Conservation (phyloP, 2,797 vertebrate species). For the Coregonus sp. region DNA sequence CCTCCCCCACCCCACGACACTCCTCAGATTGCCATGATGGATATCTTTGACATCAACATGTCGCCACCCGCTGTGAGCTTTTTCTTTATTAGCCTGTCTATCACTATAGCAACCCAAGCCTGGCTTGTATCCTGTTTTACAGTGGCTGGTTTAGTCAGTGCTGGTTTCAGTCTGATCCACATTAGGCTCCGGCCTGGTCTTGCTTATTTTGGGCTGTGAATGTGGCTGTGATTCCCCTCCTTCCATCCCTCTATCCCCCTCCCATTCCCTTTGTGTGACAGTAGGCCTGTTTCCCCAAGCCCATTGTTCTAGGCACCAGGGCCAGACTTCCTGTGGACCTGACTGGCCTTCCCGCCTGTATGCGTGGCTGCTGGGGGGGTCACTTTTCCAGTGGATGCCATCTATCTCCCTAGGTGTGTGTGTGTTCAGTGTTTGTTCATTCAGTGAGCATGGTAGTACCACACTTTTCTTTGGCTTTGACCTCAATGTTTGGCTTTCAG, state of each 20-base stretch:
- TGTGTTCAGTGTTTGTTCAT: too few species aligned
- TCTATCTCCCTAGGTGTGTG: not conserved
- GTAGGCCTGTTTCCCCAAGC: slow-evolving; percentile 45
- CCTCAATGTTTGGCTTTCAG: not conserved
- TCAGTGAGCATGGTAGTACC: too few species aligned
- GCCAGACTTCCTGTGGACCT: slow-evolving; percentile 63
- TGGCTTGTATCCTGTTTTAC: not conserved
- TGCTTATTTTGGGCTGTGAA: slow-evolving; percentile 41
- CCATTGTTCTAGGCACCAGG: slow-evolving; percentile 59
- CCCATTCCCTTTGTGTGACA: slow-evolving; percentile 44
- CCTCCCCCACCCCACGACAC: slow-evolving; percentile 22
- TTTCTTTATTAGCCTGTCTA: not conserved
- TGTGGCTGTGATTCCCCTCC: slow-evolving; percentile 33
- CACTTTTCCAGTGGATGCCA: not conserved
- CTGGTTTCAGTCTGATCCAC: slow-evolving; percentile 33
- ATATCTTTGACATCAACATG: slow-evolving; percentile 28
- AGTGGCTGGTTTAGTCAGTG: not conserved
- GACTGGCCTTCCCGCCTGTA: slow-evolving; percentile 33
- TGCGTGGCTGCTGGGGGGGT: slow-evolving; percentile 2
- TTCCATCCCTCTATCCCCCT: slow-evolving; percentile 39
- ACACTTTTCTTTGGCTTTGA: not conserved
- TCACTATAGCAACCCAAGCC: not conserved
- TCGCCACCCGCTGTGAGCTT: not conserved
- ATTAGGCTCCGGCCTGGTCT: slow-evolving; percentile 18
- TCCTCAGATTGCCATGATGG: not conserved